phyloP scores from a whole-genome alignment of 1,140 invertebrate species.

The Drosophila obscura region DNA sequence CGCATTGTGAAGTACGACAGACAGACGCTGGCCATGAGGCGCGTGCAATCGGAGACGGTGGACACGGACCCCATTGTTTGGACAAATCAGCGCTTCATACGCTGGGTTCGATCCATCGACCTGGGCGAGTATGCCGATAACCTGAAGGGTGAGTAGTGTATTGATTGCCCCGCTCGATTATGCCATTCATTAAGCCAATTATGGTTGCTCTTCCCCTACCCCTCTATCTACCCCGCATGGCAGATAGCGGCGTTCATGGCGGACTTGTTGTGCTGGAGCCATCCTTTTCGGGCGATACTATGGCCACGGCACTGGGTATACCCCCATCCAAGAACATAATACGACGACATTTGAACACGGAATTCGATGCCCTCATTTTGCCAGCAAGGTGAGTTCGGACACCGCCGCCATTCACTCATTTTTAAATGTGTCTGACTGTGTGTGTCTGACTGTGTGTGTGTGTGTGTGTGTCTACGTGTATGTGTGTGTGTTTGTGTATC shows the following conservation, averaged over 20 bases:
- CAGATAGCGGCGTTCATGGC: slow-evolving; percentile 96
- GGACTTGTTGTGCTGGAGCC: slow-evolving; percentile 96
- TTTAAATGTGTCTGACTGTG: slow-evolving; percentile 22
- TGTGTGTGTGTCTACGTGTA: slow-evolving; percentile 4
- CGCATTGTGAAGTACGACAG: slow-evolving; percentile 96
- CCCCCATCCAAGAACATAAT: slow-evolving; percentile 97
- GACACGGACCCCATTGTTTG: slow-evolving; percentile 96
- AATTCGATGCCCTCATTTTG: slow-evolving; percentile 94
- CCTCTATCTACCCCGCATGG: slow-evolving; percentile 6
- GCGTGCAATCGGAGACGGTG: slow-evolving; percentile 93
- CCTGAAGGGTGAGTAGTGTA: slow-evolving; percentile 90
- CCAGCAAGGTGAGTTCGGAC: slow-evolving; percentile 91
- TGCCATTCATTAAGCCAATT: slow-evolving; percentile 45
- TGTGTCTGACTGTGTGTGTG: slow-evolving; percentile 20
- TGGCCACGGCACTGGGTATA: slow-evolving; percentile 96
- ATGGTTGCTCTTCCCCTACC: background rate
- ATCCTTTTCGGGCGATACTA: slow-evolving; percentile 96
- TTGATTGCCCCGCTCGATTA: slow-evolving; percentile 31
- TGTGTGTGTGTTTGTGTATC: slow-evolving; percentile 35
- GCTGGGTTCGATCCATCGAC: slow-evolving; percentile 96
- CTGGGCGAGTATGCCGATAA: slow-evolving; percentile 96
- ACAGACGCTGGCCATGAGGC: slow-evolving; percentile 93
- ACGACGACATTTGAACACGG: slow-evolving; percentile 93
- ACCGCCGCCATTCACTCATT: background rate
- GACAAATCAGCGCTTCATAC: slow-evolving; percentile 96